Base-by-base conservation (phyloP, 2,113 vertebrate genomes). In the Sylvicapra grimmia region DNA sequence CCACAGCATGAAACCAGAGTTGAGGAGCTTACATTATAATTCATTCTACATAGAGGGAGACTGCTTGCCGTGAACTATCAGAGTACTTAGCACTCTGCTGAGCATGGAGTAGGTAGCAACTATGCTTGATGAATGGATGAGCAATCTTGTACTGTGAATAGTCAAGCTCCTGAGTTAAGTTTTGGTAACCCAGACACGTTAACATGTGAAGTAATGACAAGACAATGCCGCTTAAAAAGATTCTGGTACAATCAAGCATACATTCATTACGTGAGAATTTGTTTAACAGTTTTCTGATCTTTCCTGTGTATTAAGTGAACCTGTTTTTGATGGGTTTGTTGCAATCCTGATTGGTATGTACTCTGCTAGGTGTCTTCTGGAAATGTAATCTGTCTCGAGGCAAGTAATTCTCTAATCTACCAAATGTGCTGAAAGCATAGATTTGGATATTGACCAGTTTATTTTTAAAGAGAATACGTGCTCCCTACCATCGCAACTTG, bases 261-360 rank as follows among this genome's bases (percentile, higher is more conserved):
- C 19, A 49, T 93, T 89, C 18, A 90, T 86, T 68, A 31, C 4
- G 51, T 89, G 54, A 95, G 33, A 85, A 65, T 92, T 95, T 44
- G 49, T 65, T 97, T 53, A 92, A 65, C 94, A 86, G 33, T 65
- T 85, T 95, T 95, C 59, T 80, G 79, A 75, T 92, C 44, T 86
- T 18, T 56, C 23, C 59, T 61, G 7, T 56, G 14, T 63, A 63
- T 93, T 85, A 93, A 51, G 27, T 72, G 65, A 95, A 90, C 79
- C 88, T 98, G n/a, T 56, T 95, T 95, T 90, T 96, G 94, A 92
- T 97, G 82, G 75, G 63, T 85, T 90, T 97, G 87, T 93, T 97
- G 72, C 75, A 93, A 6, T 86, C 82, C 86, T 94, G 65, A 90
- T 92, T 86, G 85, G 47, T 40, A 36, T 56, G 82, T 87, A 27